Conservation (phyloP, 2,797 vertebrate genomes). For the Oophaga sylvatica region DNA sequence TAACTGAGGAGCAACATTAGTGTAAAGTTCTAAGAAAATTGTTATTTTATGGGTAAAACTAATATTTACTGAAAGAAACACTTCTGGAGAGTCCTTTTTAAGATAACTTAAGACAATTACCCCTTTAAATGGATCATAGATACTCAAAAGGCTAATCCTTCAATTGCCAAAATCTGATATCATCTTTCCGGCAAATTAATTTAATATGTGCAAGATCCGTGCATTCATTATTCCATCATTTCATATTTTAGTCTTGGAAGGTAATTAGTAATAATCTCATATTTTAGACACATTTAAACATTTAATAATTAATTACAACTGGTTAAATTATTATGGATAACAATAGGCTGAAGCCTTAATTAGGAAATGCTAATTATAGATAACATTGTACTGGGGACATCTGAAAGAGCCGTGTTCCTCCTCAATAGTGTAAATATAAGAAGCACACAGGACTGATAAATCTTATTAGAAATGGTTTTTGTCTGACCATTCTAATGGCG, state of each 20-base stretch:
- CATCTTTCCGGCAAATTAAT: not conserved
- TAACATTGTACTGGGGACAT: slow-evolving; percentile 12
- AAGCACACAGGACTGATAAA: not conserved
- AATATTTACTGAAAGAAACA: not conserved
- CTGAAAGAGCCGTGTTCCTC: not conserved
- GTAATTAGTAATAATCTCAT: slow-evolving; percentile 43
- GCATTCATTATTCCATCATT: not conserved
- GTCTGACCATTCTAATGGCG: not conserved
- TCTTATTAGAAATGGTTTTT: not conserved
- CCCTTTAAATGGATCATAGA: not conserved
- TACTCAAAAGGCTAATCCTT: not conserved
- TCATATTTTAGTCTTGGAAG: slow-evolving; percentile 5
- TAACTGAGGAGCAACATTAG: no score
- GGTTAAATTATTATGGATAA: slow-evolving; percentile 34
- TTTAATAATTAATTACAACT: slow-evolving; percentile 43
- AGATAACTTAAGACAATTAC: not conserved
- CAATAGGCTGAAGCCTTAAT: slow-evolving; percentile 1
- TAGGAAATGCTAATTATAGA: slow-evolving; percentile 30
- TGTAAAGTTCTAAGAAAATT: not conserved
- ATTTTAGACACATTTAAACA: slow-evolving; percentile 32
- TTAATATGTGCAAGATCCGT: not conserved
- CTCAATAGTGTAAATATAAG: not conserved
- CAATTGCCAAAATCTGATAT: slow-evolving; percentile 23
- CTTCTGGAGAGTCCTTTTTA: not conserved
- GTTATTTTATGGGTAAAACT: not conserved